Conservation (phyloP, 2,113 vertebrate species). For the Nannobrachium achirus region DNA sequence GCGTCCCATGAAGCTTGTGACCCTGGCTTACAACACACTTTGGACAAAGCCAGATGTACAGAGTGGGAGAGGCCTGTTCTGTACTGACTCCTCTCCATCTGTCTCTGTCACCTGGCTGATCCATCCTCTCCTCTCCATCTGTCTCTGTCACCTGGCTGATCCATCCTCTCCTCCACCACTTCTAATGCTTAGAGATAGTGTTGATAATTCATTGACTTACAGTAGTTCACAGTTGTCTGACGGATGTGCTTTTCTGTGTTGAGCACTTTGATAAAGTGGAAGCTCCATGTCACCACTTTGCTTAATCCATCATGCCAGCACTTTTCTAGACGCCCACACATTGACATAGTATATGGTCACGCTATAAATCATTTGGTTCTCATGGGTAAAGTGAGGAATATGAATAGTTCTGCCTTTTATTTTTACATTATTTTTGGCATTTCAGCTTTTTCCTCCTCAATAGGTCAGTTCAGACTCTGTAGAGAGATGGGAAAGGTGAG, state of each 20-base stretch:
- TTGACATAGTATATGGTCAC: background rate
- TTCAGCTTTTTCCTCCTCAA: background rate
- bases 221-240: constrained; percentile 48
- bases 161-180: constrained; percentile 18
- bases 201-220: constrained; percentile 54
- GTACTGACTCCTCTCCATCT: background rate
- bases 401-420: background rate
- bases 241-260: constrained; percentile 54
- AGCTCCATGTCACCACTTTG: constrained; percentile 28
- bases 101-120: background rate
- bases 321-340: constrained; percentile 10
- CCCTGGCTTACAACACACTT: too few species aligned
- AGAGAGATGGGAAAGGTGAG: too few species aligned
- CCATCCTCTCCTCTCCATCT: constrained; percentile 31
- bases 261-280: constrained; percentile 37
- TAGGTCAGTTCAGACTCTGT: too few species aligned
- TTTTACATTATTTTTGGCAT: background rate
- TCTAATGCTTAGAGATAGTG: constrained; percentile 49
- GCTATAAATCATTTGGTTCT: background rate
- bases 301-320: constrained; percentile 28
- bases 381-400: background rate
- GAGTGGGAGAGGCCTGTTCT: too few species aligned
- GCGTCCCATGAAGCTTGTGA: too few species aligned
- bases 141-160: background rate
- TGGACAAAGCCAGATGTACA: too few species aligned